Conservation (phyloP, 2,113 vertebrate species). For the Potamarius usumacintae region DNA sequence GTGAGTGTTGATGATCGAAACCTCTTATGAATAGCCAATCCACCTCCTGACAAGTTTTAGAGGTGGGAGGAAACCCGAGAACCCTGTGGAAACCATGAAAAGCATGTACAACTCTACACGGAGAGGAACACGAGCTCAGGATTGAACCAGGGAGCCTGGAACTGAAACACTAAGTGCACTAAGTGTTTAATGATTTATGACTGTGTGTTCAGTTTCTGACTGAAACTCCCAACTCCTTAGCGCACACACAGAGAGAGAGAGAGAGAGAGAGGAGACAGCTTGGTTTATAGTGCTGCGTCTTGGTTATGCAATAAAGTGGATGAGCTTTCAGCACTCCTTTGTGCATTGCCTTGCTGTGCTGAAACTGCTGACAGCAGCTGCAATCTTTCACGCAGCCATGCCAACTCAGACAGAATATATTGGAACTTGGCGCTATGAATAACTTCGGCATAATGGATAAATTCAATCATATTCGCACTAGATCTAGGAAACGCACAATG, state of each 20-base stretch:
- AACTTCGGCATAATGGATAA: slow-evolving; percentile 8
- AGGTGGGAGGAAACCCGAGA: not conserved
- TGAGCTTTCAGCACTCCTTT: slow-evolving; percentile 38
- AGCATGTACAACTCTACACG: too few relatives aligned
- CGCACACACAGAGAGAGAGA: not conserved
- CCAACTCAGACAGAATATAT: slow-evolving; percentile 38
- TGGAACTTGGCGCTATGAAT: slow-evolving; percentile 14
- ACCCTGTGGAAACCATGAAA: not conserved
- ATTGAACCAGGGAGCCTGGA: not conserved
- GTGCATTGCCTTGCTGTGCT: not conserved
- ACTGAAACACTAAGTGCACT: not conserved
- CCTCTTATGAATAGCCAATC: not conserved
- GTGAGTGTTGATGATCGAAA: not conserved
- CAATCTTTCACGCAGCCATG: slow-evolving; percentile 46
- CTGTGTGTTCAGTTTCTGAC: slow-evolving; percentile 5
- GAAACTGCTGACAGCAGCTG: slow-evolving; percentile 44
- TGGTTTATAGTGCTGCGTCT: slow-evolving; percentile 1
- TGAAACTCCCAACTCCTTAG: not conserved
- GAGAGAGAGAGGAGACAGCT: not conserved
- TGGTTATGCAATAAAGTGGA: slow-evolving; percentile 39
- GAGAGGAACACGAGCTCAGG: not conserved
- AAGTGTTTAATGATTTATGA: slow-evolving; percentile 14
- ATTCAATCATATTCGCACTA: slow-evolving; percentile 22
- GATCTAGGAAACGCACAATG: not conserved
- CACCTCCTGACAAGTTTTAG: not conserved